These are phyloP conservation scores for Ceratosolen fusciceps DNA, from an alignment of 1,140 invertebrate genomes.

Conservation along the genomic window DNA sequence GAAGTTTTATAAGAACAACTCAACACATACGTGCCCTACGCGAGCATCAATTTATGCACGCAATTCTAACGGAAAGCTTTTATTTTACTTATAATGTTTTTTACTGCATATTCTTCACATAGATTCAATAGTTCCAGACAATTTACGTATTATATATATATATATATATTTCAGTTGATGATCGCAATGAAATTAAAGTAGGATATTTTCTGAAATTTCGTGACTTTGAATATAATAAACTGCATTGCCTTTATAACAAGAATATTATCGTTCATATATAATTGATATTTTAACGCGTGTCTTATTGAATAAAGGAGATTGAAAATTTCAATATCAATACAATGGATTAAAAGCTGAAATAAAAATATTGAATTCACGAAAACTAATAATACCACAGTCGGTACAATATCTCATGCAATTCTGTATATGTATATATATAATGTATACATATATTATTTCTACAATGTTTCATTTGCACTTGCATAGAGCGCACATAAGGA, in stretches of 20 bases:
- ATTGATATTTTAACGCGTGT: background rate
- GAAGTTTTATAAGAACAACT: slow-evolving; percentile 1
- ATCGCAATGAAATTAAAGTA: slow-evolving; percentile 27
- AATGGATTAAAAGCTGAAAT: too few species aligned
- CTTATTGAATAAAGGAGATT: background rate
- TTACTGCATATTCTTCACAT: slow-evolving; percentile 16
- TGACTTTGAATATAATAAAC: slow-evolving; percentile 24
- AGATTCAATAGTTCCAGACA: slow-evolving; percentile 6
- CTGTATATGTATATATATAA: too few species aligned
- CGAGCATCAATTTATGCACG: slow-evolving; percentile 33
- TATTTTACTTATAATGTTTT: slow-evolving; percentile 34
- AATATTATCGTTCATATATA: background rate
- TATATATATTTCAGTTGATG: slow-evolving; percentile 23
- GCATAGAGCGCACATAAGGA: too few species aligned
- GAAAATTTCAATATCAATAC: background rate
- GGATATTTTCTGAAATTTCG: background rate
- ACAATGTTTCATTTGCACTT: too few species aligned
- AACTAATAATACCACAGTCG: too few species aligned
- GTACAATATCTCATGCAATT: too few species aligned
- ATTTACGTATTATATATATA: slow-evolving; percentile 17
- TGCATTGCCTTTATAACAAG: slow-evolving; percentile 5
- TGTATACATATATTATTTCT: too few species aligned
- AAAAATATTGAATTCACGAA: too few species aligned
- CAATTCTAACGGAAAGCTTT: slow-evolving; percentile 24
- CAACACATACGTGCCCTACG: slow-evolving; percentile 19